phyloP scores from a whole-genome alignment of 1,140 invertebrate genomes.

The Antheraea mylitta region DNA sequence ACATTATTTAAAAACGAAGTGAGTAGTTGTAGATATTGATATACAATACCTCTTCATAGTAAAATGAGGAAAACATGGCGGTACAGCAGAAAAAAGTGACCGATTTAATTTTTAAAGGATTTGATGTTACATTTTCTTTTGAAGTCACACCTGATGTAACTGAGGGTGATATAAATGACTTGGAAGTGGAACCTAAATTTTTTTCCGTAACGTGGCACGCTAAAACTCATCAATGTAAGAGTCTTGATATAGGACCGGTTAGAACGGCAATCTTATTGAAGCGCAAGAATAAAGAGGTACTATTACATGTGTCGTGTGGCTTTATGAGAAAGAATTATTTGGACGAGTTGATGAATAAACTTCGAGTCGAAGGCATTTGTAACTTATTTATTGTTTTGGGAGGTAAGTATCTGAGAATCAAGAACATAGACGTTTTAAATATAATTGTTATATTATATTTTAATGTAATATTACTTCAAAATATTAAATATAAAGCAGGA shows the following conservation, averaged over 20 bases:
- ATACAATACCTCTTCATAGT: neutral
- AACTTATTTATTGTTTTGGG: conserved; percentile 64
- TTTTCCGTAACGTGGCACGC: conserved; percentile 69
- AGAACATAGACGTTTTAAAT: too few relatives aligned
- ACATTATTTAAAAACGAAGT: neutral
- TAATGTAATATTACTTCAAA: too few relatives aligned
- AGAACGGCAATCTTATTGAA: conserved; percentile 43
- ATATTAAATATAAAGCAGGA: too few relatives aligned
- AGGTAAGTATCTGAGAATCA: conserved; percentile 40
- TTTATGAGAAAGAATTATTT: conserved; percentile 51
- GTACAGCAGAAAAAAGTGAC: conserved; percentile 35
- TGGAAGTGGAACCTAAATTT: conserved; percentile 50
- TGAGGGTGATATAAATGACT: conserved; percentile 36
- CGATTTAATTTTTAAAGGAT: conserved; percentile 38
- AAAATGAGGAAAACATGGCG: neutral
- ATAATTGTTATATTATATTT: too few relatives aligned
- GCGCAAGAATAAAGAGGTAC: conserved; percentile 43
- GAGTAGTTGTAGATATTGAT: neutral
- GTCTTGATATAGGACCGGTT: conserved; percentile 51
- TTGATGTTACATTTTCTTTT: conserved; percentile 50
- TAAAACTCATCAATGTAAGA: conserved; percentile 41
- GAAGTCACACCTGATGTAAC: conserved; percentile 62
- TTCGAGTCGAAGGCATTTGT: conserved; percentile 49
- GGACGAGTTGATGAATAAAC: conserved; percentile 32
- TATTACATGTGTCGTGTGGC: conserved; percentile 62